These are phyloP conservation scores for Drosophila nigromelanica DNA, from an alignment of 1,140 invertebrate genomes.

Conservation along the genomic window DNA sequence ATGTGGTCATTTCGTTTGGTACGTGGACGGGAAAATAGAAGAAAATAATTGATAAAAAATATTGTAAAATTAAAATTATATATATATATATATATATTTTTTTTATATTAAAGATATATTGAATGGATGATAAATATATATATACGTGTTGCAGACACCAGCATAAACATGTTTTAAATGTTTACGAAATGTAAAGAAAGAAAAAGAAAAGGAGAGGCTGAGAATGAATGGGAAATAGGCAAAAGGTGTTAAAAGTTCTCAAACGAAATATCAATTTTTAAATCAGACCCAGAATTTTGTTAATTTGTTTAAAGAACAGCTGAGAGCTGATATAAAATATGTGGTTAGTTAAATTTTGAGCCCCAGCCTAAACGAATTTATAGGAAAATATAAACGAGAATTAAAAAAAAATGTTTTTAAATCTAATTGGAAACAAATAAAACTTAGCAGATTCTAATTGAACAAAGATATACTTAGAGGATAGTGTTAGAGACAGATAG, in stretches of 20 bases:
- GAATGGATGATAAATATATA: conserved; percentile 18
- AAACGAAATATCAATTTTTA: conserved; percentile 1
- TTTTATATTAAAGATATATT: conserved; percentile 48
- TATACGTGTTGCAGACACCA: conserved; percentile 10
- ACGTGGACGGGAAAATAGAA: conserved; percentile 30
- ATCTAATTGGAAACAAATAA: conserved; percentile 11
- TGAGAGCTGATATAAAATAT: not conserved
- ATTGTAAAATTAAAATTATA: no score
- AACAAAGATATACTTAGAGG: conserved; percentile 1
- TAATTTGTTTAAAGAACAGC: not conserved
- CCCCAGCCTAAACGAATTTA: not conserved
- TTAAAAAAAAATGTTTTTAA: not conserved
- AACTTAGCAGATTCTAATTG: conserved; percentile 15
- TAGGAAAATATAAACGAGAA: not conserved
- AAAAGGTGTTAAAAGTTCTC: not conserved
- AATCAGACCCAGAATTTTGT: not conserved
- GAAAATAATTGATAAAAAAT: no score
- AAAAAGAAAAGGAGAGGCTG: not conserved
- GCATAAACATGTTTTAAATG: not conserved
- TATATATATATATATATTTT: no score
- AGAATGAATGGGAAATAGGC: not conserved
- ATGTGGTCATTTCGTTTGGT: conserved; percentile 48
- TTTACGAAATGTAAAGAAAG: not conserved
- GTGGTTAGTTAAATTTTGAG: not conserved
- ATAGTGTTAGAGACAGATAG: conserved; percentile 5